A percentile compares a stretch with the other conserved stretches of the same genome.
Evolutionary conservation across 2,888 invertebrate species (phyloP).

Genomic region (Tineola bisselliella): DNA sequence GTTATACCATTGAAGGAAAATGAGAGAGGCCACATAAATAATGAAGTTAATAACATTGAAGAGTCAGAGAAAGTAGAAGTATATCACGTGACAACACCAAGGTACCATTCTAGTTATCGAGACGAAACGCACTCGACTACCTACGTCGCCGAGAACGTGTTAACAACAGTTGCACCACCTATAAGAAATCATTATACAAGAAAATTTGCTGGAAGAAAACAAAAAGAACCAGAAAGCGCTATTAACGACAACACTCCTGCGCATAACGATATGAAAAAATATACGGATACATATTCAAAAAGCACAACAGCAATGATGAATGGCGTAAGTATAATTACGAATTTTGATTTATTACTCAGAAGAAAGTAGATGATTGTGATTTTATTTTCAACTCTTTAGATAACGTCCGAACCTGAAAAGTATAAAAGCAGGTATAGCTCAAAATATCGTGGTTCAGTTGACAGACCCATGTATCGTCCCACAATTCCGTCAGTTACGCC

Average conservation of each 20-base stretch:
- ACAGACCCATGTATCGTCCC: slow-evolving; percentile 70
- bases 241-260: slow-evolving; percentile 24
- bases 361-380: too few species aligned
- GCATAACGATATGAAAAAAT: slow-evolving; percentile 34
- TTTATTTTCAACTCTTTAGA: slow-evolving; percentile 29
- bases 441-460: slow-evolving; percentile 64
- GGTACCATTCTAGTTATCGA: slow-evolving; percentile 51
- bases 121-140: slow-evolving; percentile 25
- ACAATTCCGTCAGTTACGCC: slow-evolving; percentile 70
- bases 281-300: slow-evolving; percentile 45
- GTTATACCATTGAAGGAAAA: slow-evolving; percentile 25
- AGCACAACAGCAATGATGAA: slow-evolving; percentile 32
- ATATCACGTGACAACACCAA: slow-evolving; percentile 34
- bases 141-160: slow-evolving; percentile 25
- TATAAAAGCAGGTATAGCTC: slow-evolving; percentile 67
- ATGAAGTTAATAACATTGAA: slow-evolving; percentile 31
- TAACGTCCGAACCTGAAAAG: slow-evolving; percentile 53
- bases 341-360: too few species aligned
- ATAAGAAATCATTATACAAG: slow-evolving; percentile 51
- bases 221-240: slow-evolving; percentile 29
- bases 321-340: not conserved
- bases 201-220: slow-evolving; percentile 35
- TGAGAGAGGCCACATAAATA: slow-evolving; percentile 19
- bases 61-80: slow-evolving; percentile 28
- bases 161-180: slow-evolving; percentile 31